A percentile compares a stretch with the other conserved stretches of the same genome.
These are phyloP conservation scores for Lamprologus tigripictilis DNA, from an alignment of 2,113 vertebrate genomes.

Conservation along the genomic window DNA sequence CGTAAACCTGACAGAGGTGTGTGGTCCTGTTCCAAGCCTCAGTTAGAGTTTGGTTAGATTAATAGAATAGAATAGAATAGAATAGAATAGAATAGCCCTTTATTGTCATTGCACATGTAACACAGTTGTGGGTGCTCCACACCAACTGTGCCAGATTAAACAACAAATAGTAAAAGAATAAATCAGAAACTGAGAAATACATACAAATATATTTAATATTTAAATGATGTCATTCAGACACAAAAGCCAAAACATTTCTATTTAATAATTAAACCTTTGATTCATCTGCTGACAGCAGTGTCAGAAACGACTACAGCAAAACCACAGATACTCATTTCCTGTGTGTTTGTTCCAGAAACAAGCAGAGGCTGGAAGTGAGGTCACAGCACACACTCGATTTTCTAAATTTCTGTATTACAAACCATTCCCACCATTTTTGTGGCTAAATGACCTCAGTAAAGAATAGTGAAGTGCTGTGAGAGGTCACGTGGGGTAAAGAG, in stretches of 20 bases:
- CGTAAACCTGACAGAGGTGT: background rate
- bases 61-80: background rate
- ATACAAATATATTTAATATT: background rate
- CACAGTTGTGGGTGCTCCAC: background rate
- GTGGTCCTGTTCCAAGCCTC: background rate
- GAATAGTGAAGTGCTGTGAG: background rate
- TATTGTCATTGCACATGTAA: background rate
- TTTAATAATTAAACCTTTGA: background rate
- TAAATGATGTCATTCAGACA: background rate
- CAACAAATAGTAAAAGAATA: background rate
- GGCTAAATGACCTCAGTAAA: background rate
- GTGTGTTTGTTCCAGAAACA: background rate
- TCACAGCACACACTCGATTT: rapidly evolving
- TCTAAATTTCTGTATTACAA: background rate
- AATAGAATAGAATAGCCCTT: background rate
- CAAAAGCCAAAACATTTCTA: background rate
- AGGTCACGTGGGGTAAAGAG: rapidly evolving
- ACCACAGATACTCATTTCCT: background rate
- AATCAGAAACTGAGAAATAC: background rate
- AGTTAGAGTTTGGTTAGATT: background rate
- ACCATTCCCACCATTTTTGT: background rate
- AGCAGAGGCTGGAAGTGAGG: background rate
- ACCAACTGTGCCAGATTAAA: background rate
- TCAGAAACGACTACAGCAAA: background rate
- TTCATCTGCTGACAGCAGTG: background rate